Base-by-base conservation (phyloP, 2,888 invertebrate genomes). In the Melanargia galathea region DNA sequence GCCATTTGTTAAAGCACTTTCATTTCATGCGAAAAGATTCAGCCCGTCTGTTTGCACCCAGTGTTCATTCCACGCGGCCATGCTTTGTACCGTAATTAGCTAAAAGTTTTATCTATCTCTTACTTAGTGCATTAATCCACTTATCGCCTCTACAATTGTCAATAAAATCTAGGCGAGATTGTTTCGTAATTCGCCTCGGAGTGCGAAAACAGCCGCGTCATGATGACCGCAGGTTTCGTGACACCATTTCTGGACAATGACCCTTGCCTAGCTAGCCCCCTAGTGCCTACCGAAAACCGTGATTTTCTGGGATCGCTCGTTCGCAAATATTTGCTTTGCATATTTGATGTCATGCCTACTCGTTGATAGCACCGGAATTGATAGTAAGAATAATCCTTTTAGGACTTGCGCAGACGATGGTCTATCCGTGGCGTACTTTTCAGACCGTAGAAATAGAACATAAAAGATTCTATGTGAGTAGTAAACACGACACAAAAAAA, bases 201-300 rank as follows among this genome's bases (percentile, higher is more conserved):
- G 70, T 70, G 68, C 64, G 70, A 73, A 75, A 78, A 73, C 67
- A 68, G 64, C 64, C 33, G 66, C 73, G 77, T 83, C 82, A 85
- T 74, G 76, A 72, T 84, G 81, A 84, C 80, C 76, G 61, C 75
- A 70, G 69, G 70, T 79, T 80, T 80, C 69, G 73, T 76, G 79
- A 75, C 80, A 83, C 79, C 70, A 74, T 80, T 82, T 63, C 59
- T 76, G 83, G 84, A 77, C 87, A 80, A 71, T 76, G 81, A 74
- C 82, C 82, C 57, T 18, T 13, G 7, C 33, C 33, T 20, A 52
- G 11, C 35, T 30, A 52, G 11, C 35, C 18, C 2, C 30, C 51
- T 33, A 30, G 33, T 59, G 60, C 48, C 71, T 66, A 33, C 73
- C 72, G 68, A 77, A 78, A 81, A 35, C 8, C 18, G 10, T 4